These are phyloP conservation scores for Lasiurus cinereus DNA, from an alignment of 2,113 vertebrate species.

Conservation along the genomic window DNA sequence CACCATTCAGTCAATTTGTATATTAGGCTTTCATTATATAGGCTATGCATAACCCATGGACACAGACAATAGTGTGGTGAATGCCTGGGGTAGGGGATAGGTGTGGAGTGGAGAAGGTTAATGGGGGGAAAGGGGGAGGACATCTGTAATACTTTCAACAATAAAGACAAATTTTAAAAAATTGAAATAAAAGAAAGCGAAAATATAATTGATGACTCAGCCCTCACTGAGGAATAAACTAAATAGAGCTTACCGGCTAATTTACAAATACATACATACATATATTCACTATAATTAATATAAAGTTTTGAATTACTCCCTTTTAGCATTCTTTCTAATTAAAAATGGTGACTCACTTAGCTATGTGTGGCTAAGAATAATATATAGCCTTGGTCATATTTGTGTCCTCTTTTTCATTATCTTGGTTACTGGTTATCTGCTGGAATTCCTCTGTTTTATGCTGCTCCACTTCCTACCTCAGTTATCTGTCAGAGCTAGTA, in stretches of 20 bases:
- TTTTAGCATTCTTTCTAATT: neutral
- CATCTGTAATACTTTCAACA: too few relatives aligned
- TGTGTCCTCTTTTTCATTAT: neutral
- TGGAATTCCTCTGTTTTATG: neutral
- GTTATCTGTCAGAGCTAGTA: neutral
- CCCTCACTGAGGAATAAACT: constrained; percentile 25
- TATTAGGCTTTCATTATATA: too few relatives aligned
- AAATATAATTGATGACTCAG: constrained; percentile 52
- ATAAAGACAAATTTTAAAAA: too few relatives aligned
- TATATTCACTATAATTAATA: constrained; percentile 23
- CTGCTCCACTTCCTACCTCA: neutral
- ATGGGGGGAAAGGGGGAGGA: too few relatives aligned
- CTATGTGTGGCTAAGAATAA: neutral
- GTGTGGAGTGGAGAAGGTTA: too few relatives aligned
- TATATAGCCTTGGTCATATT: neutral
- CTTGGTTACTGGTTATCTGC: neutral
- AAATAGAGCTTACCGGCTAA: constrained; percentile 31
- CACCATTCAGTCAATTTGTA: too few relatives aligned
- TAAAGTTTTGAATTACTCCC: neutral
- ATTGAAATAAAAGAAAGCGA: neutral
- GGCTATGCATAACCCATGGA: too few relatives aligned
- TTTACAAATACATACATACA: constrained; percentile 11
- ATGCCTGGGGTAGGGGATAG: too few relatives aligned
- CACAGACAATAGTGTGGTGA: too few relatives aligned
- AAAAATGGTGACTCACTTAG: constrained; percentile 44